Evolutionary conservation across 2,888 invertebrate species (phyloP), one percentile per base, ranked within the genome.

Genomic region (Drosophila niveifrons): DNA sequence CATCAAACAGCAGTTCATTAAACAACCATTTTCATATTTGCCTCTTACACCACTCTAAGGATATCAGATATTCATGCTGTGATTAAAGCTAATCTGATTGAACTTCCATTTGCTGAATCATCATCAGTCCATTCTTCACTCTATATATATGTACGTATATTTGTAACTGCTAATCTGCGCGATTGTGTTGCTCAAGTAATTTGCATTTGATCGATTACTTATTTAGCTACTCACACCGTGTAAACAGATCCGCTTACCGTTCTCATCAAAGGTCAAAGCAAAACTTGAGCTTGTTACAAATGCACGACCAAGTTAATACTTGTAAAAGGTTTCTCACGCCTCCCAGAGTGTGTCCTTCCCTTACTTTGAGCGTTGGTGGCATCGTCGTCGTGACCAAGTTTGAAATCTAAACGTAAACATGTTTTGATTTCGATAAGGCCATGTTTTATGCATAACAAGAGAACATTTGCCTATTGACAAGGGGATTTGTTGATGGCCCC

Each of bases 371-470:
- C 8, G 48, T 29, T n/a, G 29, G 34, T 11, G 29, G 31, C 62
- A 43, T 31, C 46, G 13, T 52, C 62, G 46, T 31, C 46, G 13
- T 52, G 31, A 29, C 48, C 47, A 71, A 52, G 44, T 63, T 72
- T 56, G 23, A 44, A 39, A 23, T 56, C 17, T 55, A 23, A 59
- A 75, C 41, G 71, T 75, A 83, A 83, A 83, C 78, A 73, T 67
- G 75, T 70, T 80, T 76, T 87, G 84, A 80, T 78, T 82, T 68
- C 67, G 73, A 80, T 66, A 61, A 50, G 59, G 39, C 29, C 64
- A 82, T 82, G 67, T 82, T 71, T 88, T 85, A 78, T 82, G 78
- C 80, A 82, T 75, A 43, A 55, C 57, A 39, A 50, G 52, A 48
- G 50, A 43, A 47, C 68, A 67, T 13, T 46, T 53, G 18, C 29